phyloP scores from a whole-genome alignment of 2,797 vertebrate genomes.

The Staurois parvus region DNA sequence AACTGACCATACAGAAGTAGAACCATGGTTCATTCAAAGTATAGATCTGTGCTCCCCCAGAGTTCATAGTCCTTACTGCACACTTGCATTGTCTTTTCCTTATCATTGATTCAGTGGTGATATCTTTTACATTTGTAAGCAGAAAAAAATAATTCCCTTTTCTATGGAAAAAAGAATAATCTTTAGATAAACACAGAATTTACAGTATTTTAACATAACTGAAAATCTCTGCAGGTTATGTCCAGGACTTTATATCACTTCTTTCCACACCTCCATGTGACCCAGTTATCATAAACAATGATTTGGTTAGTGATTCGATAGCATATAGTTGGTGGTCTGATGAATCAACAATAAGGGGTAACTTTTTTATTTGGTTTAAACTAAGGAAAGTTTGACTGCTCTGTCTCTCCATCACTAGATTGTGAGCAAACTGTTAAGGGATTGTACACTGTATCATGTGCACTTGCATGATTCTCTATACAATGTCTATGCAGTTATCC shows the following conservation, averaged over 20 bases:
- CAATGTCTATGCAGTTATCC: too few relatives aligned
- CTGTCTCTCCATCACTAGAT: too few relatives aligned
- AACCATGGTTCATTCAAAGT: neutral
- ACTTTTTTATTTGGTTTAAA: too few relatives aligned
- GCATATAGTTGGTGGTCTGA: neutral
- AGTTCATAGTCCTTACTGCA: neutral
- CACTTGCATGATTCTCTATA: too few relatives aligned
- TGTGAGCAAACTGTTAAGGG: too few relatives aligned
- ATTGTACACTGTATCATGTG: too few relatives aligned
- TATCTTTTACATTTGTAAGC: neutral
- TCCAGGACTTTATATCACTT: neutral
- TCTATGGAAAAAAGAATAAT: neutral
- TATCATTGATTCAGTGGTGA: neutral
- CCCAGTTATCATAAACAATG: neutral
- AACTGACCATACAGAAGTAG: neutral
- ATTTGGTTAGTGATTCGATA: neutral
- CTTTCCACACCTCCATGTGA: neutral
- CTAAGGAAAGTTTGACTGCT: too few relatives aligned
- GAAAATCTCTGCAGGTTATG: neutral
- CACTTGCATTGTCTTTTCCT: neutral
- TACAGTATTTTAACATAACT: neutral
- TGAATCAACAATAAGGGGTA: too few relatives aligned
- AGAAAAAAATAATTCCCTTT: neutral
- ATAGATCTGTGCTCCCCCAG: neutral
- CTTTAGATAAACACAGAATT: neutral